These are phyloP conservation scores for Staurois parvus DNA, from an alignment of 2,797 vertebrate genomes.

Conservation along the genomic window DNA sequence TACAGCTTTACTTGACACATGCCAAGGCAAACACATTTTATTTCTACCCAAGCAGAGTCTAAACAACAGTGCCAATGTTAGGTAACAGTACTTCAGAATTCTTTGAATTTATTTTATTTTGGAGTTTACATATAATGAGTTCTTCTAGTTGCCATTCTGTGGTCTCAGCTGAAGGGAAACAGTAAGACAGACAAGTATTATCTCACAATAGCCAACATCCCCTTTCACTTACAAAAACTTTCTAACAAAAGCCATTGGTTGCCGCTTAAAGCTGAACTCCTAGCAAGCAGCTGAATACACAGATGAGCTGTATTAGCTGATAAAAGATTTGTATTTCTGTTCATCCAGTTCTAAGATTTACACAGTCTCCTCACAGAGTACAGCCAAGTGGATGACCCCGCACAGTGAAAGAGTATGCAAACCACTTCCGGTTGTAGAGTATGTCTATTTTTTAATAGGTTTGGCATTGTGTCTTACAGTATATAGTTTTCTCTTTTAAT, in stretches of 20 bases:
- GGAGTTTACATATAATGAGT: constrained; percentile 41
- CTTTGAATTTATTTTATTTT: constrained; percentile 47
- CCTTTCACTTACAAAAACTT: neutral
- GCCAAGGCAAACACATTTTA: constrained; percentile 67
- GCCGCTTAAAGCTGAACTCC: neutral
- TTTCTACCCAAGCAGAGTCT: constrained; percentile 62
- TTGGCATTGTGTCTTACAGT: no score
- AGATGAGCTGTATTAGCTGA: no score
- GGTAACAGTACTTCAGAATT: constrained; percentile 38
- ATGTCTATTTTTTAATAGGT: no score
- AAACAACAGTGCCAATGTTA: constrained; percentile 64
- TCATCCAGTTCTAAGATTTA: no score
- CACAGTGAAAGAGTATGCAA: no score
- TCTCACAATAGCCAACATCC: constrained; percentile 2
- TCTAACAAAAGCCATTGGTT: neutral
- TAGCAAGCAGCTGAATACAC: no score
- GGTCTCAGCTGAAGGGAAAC: constrained; percentile 29
- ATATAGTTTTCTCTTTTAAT: no score
- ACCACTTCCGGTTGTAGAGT: no score
- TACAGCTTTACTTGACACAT: constrained; percentile 55
- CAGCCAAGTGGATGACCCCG: no score
- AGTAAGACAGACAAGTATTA: neutral
- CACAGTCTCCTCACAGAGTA: no score
- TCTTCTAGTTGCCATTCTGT: constrained; percentile 37
- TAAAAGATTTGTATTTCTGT: no score